These are phyloP conservation scores for Phaethon lepturus DNA, from an alignment of 2,113 vertebrate species.

Conservation along the genomic window DNA sequence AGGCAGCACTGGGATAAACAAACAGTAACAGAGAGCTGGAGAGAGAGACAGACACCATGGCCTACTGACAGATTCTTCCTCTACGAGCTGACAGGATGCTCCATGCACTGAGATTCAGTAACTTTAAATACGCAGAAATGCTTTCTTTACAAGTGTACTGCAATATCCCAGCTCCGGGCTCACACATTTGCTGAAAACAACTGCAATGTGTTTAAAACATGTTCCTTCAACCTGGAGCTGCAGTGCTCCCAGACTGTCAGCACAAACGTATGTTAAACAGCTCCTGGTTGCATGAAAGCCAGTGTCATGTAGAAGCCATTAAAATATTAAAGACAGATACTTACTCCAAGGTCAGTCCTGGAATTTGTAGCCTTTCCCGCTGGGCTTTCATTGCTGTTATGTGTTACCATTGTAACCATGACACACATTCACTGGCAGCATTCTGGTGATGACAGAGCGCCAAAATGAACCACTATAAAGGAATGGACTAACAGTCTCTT, in stretches of 20 bases:
- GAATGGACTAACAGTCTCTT: constrained; percentile 81
- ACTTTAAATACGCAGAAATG: constrained; percentile 74
- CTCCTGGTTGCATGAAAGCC: constrained; percentile 70
- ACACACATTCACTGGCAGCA: constrained; percentile 87
- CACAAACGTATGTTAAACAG: constrained; percentile 72
- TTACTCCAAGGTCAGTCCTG: constrained; percentile 99
- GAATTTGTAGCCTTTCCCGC: constrained; percentile 98
- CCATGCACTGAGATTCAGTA: constrained; percentile 66
- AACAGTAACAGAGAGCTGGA: constrained; percentile 62
- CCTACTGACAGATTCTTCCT: constrained; percentile 73
- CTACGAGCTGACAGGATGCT: constrained; percentile 73
- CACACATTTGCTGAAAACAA: constrained; percentile 69
- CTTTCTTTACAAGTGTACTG: constrained; percentile 58
- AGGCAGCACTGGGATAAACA: constrained; percentile 75
- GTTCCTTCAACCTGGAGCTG: constrained; percentile 82
- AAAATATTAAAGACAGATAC: constrained; percentile 88
- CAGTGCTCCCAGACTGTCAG: constrained; percentile 75
- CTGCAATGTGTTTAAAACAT: constrained; percentile 78
- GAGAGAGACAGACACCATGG: constrained; percentile 74
- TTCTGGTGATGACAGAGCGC: constrained; percentile 88
- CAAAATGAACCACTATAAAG: constrained; percentile 76
- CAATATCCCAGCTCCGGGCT: constrained; percentile 69
- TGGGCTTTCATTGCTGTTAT: constrained; percentile 97
- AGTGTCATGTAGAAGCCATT: constrained; percentile 80
- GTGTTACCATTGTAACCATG: constrained; percentile 90